Base-by-base conservation (phyloP, 2,888 invertebrate species). In the Brassicogethes aeneus region DNA sequence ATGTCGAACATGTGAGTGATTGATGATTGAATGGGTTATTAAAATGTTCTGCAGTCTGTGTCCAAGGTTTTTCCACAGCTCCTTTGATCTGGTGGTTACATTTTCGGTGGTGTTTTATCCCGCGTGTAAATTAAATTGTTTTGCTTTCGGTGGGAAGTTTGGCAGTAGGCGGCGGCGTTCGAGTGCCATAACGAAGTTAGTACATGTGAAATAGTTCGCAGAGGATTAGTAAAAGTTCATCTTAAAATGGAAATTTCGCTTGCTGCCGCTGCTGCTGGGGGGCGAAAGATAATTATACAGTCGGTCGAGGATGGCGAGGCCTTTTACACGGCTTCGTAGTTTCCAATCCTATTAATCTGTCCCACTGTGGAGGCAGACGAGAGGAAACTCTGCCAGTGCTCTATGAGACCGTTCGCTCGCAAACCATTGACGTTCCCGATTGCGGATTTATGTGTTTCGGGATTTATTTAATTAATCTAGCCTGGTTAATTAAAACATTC, bases 321-420 rank as follows among this genome's bases (percentile, higher is more conserved):
- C 56, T 62, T 65, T 64, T 65, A 62, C 60, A 66, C 62, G 65
- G 65, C 61, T 61, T 63, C 65, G 57, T 64, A 65, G 61, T 61
- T 65, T 55, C 62, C 61, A 65, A 66, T 66, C 64, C 61, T 64
- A 65, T 66, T 66, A 64, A 66, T 65, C 62, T 57, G 57, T 59
- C 59, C 59, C 55, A 55, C 56, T 57, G 55, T 10, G 10, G 23
- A 23, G 10, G 10, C 5, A 23, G 5, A 7, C 23, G 23, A 23
- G n/a, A n/a, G n/a, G n/a, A n/a, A n/a, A n/a, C n/a, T n/a, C n/a
- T n/a, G n/a, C n/a, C n/a, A n/a, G n/a, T n/a, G n/a, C n/a, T n/a
- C n/a, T n/a, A n/a, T n/a, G n/a, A n/a, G 23, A 7, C 23, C 23
- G 23, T 23, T 5, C 10, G 23, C 23, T n/a, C n/a, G n/a, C n/a